Percentiles rank a stretch among this genome's conserved stretches.
Evolutionary conservation across 2,888 invertebrate genomes (phyloP).

Genomic region (Cynaeus angustus): DNA sequence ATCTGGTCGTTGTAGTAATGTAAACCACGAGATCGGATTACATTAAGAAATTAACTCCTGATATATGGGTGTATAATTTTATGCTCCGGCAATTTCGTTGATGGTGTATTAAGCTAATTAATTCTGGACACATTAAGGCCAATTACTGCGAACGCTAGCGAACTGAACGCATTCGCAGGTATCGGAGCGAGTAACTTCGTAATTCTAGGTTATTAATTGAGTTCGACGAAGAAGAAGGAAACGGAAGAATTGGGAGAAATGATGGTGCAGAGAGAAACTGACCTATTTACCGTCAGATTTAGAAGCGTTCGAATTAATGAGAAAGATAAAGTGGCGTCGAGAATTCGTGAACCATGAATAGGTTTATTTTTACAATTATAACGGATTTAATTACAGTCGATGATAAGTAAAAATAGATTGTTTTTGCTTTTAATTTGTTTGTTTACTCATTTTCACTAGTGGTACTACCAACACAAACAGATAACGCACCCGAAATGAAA

Average conservation of each 20-base stretch:
- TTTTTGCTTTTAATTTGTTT: no score
- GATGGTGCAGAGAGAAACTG: neutral
- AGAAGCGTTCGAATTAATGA: no score
- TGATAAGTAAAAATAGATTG: no score
- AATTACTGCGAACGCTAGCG: slow-evolving; percentile 32
- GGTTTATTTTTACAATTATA: no score
- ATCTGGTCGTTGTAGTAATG: neutral
- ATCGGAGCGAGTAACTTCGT: slow-evolving; percentile 30
- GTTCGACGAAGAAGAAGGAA: slow-evolving; percentile 10
- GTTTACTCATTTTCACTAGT: no score
- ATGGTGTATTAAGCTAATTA: slow-evolving; percentile 51
- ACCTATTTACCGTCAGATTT: neutral
- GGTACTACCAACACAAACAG: no score
- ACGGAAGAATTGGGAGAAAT: neutral
- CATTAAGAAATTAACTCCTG: slow-evolving; percentile 45
- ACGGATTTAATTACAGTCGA: no score
- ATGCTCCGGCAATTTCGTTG: slow-evolving; percentile 50
- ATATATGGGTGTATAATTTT: slow-evolving; percentile 50
- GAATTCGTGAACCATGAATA: no score
- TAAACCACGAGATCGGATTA: slow-evolving; percentile 37
- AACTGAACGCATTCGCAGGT: slow-evolving; percentile 27
- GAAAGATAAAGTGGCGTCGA: no score
- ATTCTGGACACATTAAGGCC: slow-evolving; percentile 50
- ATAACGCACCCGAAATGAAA: no score
- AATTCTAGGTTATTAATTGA: slow-evolving; percentile 27